These are phyloP conservation scores for Morus bassanus DNA, from an alignment of 2,797 vertebrate genomes.

Conservation along the genomic window DNA sequence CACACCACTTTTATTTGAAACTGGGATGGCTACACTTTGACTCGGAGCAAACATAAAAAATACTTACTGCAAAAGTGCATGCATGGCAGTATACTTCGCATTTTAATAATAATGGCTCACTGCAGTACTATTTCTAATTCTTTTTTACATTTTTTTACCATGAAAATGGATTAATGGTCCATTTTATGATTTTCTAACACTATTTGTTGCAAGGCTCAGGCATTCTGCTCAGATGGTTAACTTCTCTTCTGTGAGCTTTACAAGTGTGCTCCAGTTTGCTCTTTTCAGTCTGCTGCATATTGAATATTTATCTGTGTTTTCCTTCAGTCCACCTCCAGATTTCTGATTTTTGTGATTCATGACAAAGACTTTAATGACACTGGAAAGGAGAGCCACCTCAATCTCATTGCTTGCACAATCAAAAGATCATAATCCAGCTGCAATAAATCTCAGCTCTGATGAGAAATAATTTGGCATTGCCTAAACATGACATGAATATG, in stretches of 20 bases:
- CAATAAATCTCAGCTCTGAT: conserved; percentile 6
- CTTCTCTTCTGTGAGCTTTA: neutral
- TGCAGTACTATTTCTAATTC: neutral
- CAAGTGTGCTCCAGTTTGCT: neutral
- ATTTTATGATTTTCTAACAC: neutral
- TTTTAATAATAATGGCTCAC: neutral
- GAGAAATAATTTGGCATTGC: conserved; percentile 29
- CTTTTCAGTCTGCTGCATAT: neutral
- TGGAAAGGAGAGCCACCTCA: neutral
- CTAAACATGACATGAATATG: neutral
- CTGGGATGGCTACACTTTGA: neutral
- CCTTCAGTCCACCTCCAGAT: neutral
- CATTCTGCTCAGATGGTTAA: neutral
- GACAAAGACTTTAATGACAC: neutral
- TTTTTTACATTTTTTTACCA: neutral
- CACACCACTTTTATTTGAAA: neutral
- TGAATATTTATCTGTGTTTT: conserved; percentile 1
- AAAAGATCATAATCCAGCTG: conserved; percentile 3
- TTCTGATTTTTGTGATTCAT: neutral
- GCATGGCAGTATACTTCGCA: neutral
- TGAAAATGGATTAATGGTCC: neutral
- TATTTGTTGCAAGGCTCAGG: neutral
- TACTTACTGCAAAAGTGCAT: neutral
- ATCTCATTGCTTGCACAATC: neutral
- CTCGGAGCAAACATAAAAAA: neutral